A percentile compares a stretch with the other conserved stretches of the same genome.
Evolutionary conservation across 2,113 vertebrate genomes (phyloP).

Genomic region (Salminus brasiliensis): DNA sequence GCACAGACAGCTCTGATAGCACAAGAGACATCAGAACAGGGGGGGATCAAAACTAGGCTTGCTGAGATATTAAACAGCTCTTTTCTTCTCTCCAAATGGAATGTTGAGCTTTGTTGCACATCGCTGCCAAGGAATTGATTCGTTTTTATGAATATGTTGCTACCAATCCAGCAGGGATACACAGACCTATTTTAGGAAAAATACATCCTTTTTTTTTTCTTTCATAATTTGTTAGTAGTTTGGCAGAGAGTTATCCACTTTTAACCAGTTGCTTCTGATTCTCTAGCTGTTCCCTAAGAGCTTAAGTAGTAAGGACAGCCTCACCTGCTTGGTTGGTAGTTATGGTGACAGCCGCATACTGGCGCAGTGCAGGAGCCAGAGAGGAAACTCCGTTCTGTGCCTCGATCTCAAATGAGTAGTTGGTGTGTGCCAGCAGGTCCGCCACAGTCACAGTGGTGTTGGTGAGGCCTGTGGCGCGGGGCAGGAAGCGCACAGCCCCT

Average conservation of each 20-base stretch:
- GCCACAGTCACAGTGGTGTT: constrained; percentile 93
- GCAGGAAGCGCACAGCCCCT: constrained; percentile 87
- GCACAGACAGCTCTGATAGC: constrained; percentile 35
- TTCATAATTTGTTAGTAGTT: neutral
- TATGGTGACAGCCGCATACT: constrained; percentile 92
- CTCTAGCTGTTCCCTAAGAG: neutral
- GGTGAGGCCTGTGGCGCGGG: constrained; percentile 83
- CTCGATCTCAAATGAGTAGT: constrained; percentile 98
- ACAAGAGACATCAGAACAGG: constrained; percentile 15
- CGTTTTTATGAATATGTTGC: constrained; percentile 61
- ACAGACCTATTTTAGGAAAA: neutral
- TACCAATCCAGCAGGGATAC: neutral
- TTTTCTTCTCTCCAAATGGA: constrained; percentile 61
- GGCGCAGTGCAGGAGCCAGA: constrained; percentile 79
- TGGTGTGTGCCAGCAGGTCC: constrained; percentile 94
- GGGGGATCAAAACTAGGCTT: constrained; percentile 50
- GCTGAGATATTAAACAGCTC: constrained; percentile 52
- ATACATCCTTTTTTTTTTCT: neutral
- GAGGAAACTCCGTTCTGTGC: constrained; percentile 89
- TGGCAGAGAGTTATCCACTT: neutral
- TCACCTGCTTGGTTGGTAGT: constrained; percentile 98
- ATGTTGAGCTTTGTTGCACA: constrained; percentile 72
- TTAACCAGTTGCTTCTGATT: neutral
- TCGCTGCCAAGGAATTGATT: constrained; percentile 64
- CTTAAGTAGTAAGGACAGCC: constrained; percentile 39